Evolutionary conservation across 2,797 vertebrate genomes (phyloP).

Genomic region (Cossypha caffra): DNA sequence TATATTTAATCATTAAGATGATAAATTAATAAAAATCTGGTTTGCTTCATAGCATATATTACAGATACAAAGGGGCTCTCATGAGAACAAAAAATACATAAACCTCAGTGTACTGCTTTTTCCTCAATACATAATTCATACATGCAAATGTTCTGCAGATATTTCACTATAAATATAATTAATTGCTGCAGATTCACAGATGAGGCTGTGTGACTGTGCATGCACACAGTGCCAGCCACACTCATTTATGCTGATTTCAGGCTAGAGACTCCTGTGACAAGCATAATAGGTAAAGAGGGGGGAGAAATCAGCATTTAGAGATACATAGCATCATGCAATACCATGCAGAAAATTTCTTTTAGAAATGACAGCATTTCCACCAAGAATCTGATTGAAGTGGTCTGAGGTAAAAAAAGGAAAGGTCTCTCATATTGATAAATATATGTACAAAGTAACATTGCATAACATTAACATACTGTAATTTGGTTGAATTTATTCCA

Average conservation of each 20-base stretch:
- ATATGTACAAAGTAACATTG: neutral
- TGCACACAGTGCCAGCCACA: conserved; percentile 72
- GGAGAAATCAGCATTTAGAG: conserved; percentile 56
- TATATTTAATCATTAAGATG: neutral
- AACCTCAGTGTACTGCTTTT: conserved; percentile 24
- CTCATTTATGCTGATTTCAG: conserved; percentile 75
- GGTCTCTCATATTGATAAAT: conserved; percentile 45
- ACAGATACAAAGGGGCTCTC: conserved; percentile 12
- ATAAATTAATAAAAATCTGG: conserved; percentile 53
- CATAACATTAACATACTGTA: neutral
- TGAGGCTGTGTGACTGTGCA: conserved; percentile 68
- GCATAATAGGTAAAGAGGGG: conserved; percentile 46
- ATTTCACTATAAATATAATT: conserved; percentile 73
- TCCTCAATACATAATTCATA: conserved; percentile 65
- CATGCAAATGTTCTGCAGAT: conserved; percentile 67
- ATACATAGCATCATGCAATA: conserved; percentile 40
- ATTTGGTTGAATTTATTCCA: neutral
- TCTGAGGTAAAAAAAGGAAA: conserved; percentile 46
- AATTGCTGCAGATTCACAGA: conserved; percentile 72
- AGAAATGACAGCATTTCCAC: conserved; percentile 50
- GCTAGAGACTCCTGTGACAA: conserved; percentile 68
- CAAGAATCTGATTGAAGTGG: conserved; percentile 59
- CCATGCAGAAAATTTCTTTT: conserved; percentile 31
- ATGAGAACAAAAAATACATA: conserved; percentile 25
- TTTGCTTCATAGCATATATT: conserved; percentile 44